These are phyloP conservation scores for Mya arenaria DNA, from an alignment of 1,140 invertebrate genomes.

Conservation along the genomic window DNA sequence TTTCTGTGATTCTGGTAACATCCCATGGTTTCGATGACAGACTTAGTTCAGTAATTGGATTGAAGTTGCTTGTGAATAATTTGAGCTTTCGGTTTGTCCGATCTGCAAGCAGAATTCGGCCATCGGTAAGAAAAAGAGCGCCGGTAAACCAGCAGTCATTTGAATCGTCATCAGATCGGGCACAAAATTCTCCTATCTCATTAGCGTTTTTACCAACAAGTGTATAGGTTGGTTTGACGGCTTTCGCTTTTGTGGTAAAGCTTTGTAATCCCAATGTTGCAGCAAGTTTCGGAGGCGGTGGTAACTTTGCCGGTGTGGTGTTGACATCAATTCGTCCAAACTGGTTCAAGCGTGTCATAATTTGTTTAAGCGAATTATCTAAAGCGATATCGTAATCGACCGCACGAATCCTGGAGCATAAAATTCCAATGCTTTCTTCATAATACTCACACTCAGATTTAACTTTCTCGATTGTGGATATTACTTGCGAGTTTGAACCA, in stretches of 20 bases:
- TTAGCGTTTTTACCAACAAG: slow-evolving; percentile 4
- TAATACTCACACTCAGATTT: slow-evolving; percentile 47
- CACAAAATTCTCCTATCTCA: slow-evolving; percentile 49
- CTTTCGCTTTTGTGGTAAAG: slow-evolving; percentile 38
- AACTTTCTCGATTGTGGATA: slow-evolving; percentile 44
- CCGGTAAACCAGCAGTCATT: slow-evolving; percentile 54
- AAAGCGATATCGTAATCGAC: slow-evolving; percentile 48
- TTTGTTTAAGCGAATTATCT: slow-evolving; percentile 43
- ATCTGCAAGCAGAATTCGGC: slow-evolving; percentile 45
- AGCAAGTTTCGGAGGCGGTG: slow-evolving; percentile 40
- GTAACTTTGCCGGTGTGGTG: slow-evolving; percentile 9
- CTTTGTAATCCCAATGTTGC: slow-evolving; percentile 15
- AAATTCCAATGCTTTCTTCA: slow-evolving; percentile 46
- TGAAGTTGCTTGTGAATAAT: slow-evolving; percentile 37
- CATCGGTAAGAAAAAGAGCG: slow-evolving; percentile 39
- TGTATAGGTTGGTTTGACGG: slow-evolving; percentile 37
- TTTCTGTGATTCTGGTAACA: slow-evolving; percentile 18
- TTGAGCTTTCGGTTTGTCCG: slow-evolving; percentile 49
- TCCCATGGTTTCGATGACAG: slow-evolving; percentile 55
- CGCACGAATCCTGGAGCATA: slow-evolving; percentile 32
- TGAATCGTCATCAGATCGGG: slow-evolving; percentile 34
- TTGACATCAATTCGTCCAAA: slow-evolving; percentile 51
- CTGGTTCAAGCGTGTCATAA: slow-evolving; percentile 36
- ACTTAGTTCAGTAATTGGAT: slow-evolving; percentile 8
- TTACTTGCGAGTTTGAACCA: slow-evolving; percentile 46